phyloP scores from a whole-genome alignment of 2,797 vertebrate genomes.

The Tamandua tetradactyla region DNA sequence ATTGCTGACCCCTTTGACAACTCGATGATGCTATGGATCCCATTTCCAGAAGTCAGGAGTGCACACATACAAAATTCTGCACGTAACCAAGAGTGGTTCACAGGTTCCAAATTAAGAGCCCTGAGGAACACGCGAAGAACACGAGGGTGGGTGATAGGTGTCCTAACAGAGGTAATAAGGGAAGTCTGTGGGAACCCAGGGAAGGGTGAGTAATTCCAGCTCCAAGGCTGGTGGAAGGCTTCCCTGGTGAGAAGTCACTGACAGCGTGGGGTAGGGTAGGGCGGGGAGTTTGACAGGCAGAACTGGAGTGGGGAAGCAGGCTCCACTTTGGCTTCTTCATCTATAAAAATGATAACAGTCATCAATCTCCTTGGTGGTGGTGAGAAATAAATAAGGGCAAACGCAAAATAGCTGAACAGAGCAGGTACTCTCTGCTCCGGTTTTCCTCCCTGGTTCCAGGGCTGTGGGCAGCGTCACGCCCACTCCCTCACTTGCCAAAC shows the following conservation, averaged over 20 bases:
- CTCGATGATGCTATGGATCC: neutral
- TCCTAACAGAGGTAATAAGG: neutral
- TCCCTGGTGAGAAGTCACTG: neutral
- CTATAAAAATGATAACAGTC: neutral
- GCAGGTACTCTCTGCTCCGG: rapidly evolving
- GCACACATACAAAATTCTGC: no score
- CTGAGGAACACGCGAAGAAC: neutral
- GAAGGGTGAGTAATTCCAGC: neutral
- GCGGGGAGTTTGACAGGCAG: neutral
- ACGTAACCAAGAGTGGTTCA: neutral
- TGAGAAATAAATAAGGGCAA: rapidly evolving
- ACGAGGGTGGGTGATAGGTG: neutral
- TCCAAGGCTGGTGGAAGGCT: neutral
- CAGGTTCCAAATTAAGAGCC: neutral
- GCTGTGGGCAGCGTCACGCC: neutral
- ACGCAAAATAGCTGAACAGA: no score
- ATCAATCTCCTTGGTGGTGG: no score
- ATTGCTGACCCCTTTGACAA: neutral
- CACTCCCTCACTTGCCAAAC: neutral
- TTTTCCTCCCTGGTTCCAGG: neutral
- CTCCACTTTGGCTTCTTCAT: no score
- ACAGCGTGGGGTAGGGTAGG: no score
- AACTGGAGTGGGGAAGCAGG: neutral
- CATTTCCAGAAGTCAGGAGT: neutral
- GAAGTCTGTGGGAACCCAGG: neutral